Evolutionary conservation across 2,113 vertebrate genomes (phyloP).

Genomic region (Pterocles orientalis): DNA sequence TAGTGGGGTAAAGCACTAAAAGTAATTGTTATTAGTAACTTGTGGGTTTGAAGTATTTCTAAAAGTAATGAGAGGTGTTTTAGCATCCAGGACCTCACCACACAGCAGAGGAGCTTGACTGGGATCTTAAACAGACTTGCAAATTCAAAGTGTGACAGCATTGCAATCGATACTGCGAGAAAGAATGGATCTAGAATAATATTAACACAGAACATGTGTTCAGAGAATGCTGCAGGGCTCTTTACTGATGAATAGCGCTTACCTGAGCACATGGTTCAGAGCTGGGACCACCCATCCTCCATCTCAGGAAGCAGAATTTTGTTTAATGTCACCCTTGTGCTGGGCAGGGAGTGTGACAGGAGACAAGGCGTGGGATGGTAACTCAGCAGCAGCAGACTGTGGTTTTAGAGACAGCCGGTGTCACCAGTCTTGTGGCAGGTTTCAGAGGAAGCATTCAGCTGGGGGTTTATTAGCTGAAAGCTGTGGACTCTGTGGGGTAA

Average conservation of each 20-base stretch:
- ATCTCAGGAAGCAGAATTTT: not conserved
- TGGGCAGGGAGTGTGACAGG: not conserved
- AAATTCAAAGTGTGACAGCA: not conserved
- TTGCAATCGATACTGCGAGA: not conserved
- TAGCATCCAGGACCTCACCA: not conserved
- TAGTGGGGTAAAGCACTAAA: not conserved
- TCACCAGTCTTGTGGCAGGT: not conserved
- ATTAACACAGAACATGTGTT: not conserved
- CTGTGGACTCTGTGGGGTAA: not conserved
- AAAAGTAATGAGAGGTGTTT: not conserved
- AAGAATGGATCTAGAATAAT: not conserved
- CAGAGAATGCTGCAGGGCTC: not conserved
- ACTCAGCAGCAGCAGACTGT: not conserved
- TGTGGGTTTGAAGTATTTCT: not conserved
- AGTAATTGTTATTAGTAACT: not conserved
- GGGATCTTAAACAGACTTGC: not conserved
- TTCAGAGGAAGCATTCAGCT: not conserved
- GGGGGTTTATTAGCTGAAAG: not conserved
- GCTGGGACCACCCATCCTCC: not conserved
- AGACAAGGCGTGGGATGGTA: not conserved
- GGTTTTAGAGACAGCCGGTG: not conserved
- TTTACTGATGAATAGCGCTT: not conserved
- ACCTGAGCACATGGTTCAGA: not conserved
- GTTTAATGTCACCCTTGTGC: not conserved
- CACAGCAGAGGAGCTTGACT: not conserved